phyloP scores from a whole-genome alignment of 2,113 vertebrate species.

The Nicator chloris region DNA sequence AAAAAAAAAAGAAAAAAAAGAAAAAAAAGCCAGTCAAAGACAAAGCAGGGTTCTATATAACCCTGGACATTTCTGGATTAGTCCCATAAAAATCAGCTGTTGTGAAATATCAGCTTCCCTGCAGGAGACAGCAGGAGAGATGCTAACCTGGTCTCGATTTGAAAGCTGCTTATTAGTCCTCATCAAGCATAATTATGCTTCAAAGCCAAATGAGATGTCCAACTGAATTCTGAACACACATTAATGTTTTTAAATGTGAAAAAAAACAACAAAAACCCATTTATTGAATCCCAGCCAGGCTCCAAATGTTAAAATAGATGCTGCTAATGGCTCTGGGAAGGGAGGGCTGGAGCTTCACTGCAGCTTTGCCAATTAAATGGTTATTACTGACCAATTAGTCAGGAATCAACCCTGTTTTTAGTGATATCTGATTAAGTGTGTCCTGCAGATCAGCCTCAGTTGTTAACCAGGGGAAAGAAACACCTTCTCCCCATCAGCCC shows the following conservation, averaged over 20 bases:
- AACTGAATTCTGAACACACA: background rate
- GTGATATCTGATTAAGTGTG: background rate
- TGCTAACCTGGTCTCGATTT: background rate
- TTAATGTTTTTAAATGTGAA: background rate
- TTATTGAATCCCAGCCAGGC: background rate
- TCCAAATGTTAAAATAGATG: background rate
- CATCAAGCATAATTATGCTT: conserved; percentile 45
- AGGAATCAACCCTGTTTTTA: background rate
- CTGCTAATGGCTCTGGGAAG: background rate
- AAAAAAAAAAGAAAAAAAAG: background rate
- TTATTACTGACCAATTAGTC: conserved; percentile 25
- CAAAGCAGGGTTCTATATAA: background rate
- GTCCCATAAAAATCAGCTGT: background rate
- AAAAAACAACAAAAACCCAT: background rate
- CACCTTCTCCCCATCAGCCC: no score
- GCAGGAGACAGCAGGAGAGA: background rate
- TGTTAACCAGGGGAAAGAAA: background rate
- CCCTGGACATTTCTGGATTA: background rate
- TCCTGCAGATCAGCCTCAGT: background rate
- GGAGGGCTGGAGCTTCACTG: background rate
- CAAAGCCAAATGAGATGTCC: conserved; percentile 26
- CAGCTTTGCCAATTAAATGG: conserved; percentile 16
- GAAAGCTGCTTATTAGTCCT: conserved; percentile 53
- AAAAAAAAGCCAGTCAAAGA: background rate
- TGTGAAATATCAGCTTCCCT: background rate